Evolutionary conservation across 92 coral and sea anemone genomes (phyloP).

Genomic region (Actinostola sp.): DNA sequence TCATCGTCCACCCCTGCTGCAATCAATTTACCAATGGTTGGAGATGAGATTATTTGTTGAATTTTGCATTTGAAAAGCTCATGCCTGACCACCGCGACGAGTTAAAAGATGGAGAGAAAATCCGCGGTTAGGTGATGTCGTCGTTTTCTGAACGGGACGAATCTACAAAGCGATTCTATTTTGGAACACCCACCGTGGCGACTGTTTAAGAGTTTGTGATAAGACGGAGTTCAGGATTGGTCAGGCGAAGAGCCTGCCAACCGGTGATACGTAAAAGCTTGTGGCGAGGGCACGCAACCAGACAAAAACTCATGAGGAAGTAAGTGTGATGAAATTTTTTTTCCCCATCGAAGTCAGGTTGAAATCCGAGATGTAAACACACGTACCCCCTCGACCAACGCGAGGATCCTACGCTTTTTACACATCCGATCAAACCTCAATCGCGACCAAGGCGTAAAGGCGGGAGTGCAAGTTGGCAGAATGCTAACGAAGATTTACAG

Average conservation of each 20-base stretch:
- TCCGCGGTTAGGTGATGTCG: conserved; percentile 44
- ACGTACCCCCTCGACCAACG: too few relatives aligned
- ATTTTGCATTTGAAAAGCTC: conserved; percentile 7
- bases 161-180: conserved; percentile 25
- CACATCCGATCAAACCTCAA: too few relatives aligned
- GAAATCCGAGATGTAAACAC: too few relatives aligned
- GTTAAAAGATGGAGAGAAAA: not conserved
- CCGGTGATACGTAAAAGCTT: conserved; percentile 29
- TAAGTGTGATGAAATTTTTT: conserved; percentile 8
- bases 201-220: conserved; percentile 34
- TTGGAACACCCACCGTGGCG: conserved; percentile 62
- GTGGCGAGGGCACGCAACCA: conserved; percentile 12
- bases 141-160: conserved; percentile 43
- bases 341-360: not conserved
- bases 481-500: too few relatives aligned
- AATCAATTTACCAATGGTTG: conserved; percentile 39
- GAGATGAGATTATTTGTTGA: conserved; percentile 31
- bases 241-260: conserved; percentile 42
- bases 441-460: too few relatives aligned
- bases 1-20: conserved; percentile 31
- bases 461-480: too few relatives aligned
- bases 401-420: too few relatives aligned
- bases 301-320: conserved; percentile 29
- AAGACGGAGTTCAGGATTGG: conserved; percentile 49
- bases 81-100: not conserved